Base-by-base conservation (phyloP, 2,888 invertebrate genomes). In the Drosophila nigricruria region DNA sequence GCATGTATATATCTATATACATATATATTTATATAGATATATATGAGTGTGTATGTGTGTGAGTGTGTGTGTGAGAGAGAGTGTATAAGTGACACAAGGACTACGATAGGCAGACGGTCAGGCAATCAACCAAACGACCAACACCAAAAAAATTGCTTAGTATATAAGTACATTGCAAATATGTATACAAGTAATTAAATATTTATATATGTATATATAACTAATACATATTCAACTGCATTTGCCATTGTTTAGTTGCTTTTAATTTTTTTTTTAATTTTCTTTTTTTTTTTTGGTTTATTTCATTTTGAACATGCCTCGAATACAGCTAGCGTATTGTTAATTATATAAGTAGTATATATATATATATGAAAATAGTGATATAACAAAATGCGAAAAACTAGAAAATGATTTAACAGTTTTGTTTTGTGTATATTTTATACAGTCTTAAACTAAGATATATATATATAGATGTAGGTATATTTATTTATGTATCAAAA, bases 81-180 rank as follows among this genome's bases (percentile, higher is more conserved):
- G 32, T 43, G 65, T 52, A 23, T 36, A 36, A 66, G 65, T 66
- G 65, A 65, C 66, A 66, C 66, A 66, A 66, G 67, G 67, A 77
- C 76, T 75, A 79, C 60, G 68, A 81, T 71, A 82, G 81, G 70
- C 87, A 80, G 72, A 59, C 62, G 73, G 57, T 54, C 76, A 77
- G 59, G 65, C 81, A 82, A 70, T 69, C 63, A 79, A 79, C 79
- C 72, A 75, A 68, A 76, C 85, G 76, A 85, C 85, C 85, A 89
- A 84, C 85, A 86, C 89, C 85, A 87, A 84, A 62, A 63, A 58
- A 70, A 70, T 65, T 70, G 74, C 74, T 73, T 70, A 75, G 64
- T 68, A 49, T 69, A 42, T 67, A 68, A 43, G 47, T 67, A 68
- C 40, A 67, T 67, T 67, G 56, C 56, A 66, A 47, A 47, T 66